A percentile compares a stretch with the other conserved stretches of the same genome.
Evolutionary conservation across 1,140 invertebrate species (phyloP).

Genomic region (Neodiprion fabricii): DNA sequence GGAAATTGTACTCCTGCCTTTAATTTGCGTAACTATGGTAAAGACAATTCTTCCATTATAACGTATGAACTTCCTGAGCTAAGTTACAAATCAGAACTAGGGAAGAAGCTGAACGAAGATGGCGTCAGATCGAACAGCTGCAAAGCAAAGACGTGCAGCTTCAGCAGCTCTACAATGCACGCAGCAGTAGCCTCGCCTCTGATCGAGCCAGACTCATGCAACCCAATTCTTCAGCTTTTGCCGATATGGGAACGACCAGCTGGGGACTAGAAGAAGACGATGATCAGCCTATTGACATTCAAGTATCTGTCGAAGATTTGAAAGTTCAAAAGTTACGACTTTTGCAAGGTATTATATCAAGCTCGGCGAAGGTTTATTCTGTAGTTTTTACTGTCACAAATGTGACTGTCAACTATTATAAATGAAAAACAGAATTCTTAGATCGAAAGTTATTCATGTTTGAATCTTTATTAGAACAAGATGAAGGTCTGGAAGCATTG

Average conservation of each 20-base stretch:
- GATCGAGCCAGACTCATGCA: slow-evolving; percentile 43
- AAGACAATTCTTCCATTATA: slow-evolving; percentile 16
- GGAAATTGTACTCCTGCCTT: neutral
- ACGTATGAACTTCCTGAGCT: slow-evolving; percentile 40
- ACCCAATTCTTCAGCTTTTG: slow-evolving; percentile 49
- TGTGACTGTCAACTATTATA: neutral
- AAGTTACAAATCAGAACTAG: slow-evolving; percentile 60
- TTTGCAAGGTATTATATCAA: slow-evolving; percentile 39
- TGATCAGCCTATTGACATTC: slow-evolving; percentile 41
- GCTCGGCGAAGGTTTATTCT: slow-evolving; percentile 14
- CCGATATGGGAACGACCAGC: slow-evolving; percentile 57
- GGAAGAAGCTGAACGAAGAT: slow-evolving; percentile 69
- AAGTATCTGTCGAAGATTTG: slow-evolving; percentile 44
- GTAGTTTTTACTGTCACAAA: slow-evolving; percentile 13
- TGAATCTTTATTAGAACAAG: slow-evolving; percentile 67
- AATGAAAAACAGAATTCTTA: too few species aligned
- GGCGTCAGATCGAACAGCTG: slow-evolving; percentile 65
- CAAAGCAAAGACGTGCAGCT: slow-evolving; percentile 67
- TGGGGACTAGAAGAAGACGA: slow-evolving; percentile 53
- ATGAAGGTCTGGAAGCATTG: slow-evolving; percentile 77
- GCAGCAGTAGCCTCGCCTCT: slow-evolving; percentile 40
- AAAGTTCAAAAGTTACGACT: slow-evolving; percentile 45
- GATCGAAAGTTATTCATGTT: too few species aligned
- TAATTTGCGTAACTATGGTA: slow-evolving; percentile 4
- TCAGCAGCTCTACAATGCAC: slow-evolving; percentile 62